Conservation (phyloP, 2,888 invertebrate species). For the Pachydiplax longipennis region DNA sequence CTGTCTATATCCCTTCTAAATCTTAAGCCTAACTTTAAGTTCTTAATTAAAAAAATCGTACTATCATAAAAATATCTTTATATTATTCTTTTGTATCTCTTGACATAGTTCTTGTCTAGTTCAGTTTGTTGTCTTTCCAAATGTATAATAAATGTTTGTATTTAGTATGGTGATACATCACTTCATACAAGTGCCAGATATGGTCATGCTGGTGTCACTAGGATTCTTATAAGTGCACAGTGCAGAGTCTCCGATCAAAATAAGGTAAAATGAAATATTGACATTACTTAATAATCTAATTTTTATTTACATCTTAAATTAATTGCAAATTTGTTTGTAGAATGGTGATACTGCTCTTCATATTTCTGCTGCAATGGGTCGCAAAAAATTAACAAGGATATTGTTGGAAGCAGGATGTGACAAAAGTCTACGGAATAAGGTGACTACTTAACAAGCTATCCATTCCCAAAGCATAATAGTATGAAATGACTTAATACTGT, state of each 20-base stretch:
- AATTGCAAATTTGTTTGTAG: conserved; percentile 54
- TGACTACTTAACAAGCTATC: conserved; percentile 50
- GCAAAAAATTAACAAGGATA: conserved; percentile 88
- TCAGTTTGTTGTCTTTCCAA: no score
- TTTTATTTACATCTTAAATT: not conserved
- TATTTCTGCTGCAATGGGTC: conserved; percentile 92
- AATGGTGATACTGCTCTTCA: conserved; percentile 95
- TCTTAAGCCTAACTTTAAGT: no score
- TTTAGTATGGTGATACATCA: conserved; percentile 92
- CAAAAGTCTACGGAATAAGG: conserved; percentile 74
- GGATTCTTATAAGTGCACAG: conserved; percentile 90
- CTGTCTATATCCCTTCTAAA: no score
- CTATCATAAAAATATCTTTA: no score
- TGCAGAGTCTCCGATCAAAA: conserved; percentile 88
- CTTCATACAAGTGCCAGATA: conserved; percentile 94
- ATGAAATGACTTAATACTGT: no score
- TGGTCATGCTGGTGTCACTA: conserved; percentile 94
- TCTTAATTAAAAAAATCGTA: no score
- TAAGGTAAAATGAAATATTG: conserved; percentile 64
- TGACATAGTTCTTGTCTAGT: no score
- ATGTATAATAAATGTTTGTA: conserved; percentile 45
- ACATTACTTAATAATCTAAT: not conserved
- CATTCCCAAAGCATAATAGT: no score
- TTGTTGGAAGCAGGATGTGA: conserved; percentile 87
- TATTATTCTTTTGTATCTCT: no score